phyloP scores from a whole-genome alignment of 2,888 invertebrate genomes.

The Nemapogon koenigi region DNA sequence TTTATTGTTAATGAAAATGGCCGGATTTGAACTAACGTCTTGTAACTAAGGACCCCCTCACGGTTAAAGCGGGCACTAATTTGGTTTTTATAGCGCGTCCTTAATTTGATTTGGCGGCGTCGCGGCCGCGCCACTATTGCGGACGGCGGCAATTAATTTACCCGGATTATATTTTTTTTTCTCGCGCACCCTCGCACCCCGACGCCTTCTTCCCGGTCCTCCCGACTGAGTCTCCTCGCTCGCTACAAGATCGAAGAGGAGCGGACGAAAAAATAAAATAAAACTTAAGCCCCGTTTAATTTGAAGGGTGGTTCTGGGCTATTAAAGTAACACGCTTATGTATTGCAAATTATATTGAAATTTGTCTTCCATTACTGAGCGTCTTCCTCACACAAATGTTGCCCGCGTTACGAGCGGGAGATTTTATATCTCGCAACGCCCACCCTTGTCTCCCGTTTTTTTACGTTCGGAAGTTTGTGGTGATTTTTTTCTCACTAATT shows the following conservation, averaged over 20 bases:
- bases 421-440: conserved; percentile 57
- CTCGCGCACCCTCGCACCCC: conserved; percentile 20
- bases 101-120: conserved; percentile 67
- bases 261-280: conserved; percentile 59
- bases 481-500: conserved; percentile 60
- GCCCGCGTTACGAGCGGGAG: conserved; percentile 60
- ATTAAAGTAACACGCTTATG: conserved; percentile 68
- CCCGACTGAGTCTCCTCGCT: conserved; percentile 28
- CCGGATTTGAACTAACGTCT: conserved; percentile 66
- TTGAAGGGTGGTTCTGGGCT: conserved; percentile 67
- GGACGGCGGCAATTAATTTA: conserved; percentile 64
- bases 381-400: conserved; percentile 65
- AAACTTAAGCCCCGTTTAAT: conserved; percentile 67
- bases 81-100: conserved; percentile 66
- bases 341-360: conserved; percentile 68
- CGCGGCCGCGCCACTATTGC: conserved; percentile 58
- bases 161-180: conserved; percentile 63
- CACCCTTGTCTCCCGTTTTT: conserved; percentile 61
- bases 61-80: conserved; percentile 66
- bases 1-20: conserved; percentile 68
- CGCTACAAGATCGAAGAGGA: conserved; percentile 43
- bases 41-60: conserved; percentile 65
- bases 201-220: conserved; percentile 26
- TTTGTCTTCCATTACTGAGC: conserved; percentile 65
- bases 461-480: conserved; percentile 57